These are phyloP conservation scores for Cabera pusaria DNA, from an alignment of 2,888 invertebrate genomes.

Conservation along the genomic window DNA sequence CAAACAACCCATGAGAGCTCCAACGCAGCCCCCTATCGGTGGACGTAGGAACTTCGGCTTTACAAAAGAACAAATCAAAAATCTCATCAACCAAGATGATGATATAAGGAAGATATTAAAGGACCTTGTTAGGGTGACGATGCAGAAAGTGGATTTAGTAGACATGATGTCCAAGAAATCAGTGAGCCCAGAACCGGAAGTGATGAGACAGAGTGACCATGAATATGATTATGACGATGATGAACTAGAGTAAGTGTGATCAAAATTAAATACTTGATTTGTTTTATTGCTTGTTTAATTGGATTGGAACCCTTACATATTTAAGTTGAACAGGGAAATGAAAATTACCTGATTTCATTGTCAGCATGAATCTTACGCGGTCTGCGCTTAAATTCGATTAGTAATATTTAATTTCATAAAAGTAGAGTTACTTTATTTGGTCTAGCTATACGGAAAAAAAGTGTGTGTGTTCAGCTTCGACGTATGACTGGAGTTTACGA, in stretches of 20 bases:
- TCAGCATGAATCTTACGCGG: too few species aligned
- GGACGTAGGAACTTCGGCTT: slow-evolving; percentile 52
- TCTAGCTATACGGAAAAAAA: too few species aligned
- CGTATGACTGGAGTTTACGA: too few species aligned
- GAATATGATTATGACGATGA: slow-evolving; percentile 23
- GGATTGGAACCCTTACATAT: too few species aligned
- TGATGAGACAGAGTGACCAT: background rate
- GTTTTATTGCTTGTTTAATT: too few species aligned
- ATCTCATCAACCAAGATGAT: slow-evolving; percentile 61
- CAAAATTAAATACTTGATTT: slow-evolving; percentile 12
- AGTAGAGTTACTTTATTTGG: too few species aligned
- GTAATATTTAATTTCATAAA: too few species aligned
- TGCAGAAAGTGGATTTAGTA: slow-evolving; percentile 69
- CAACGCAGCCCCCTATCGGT: slow-evolving; percentile 33
- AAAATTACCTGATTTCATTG: too few species aligned
- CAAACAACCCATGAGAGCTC: slow-evolving; percentile 30
- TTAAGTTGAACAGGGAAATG: too few species aligned
- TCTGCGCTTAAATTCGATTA: too few species aligned
- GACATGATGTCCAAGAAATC: slow-evolving; percentile 45
- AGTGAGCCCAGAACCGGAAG: background rate
- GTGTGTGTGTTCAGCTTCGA: too few species aligned
- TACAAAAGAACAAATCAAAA: slow-evolving; percentile 65
- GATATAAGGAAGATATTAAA: slow-evolving; percentile 74
- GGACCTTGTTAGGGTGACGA: slow-evolving; percentile 70
- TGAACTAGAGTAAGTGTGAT: slow-evolving; percentile 19